Percentiles rank a stretch among this genome's conserved stretches.
These are phyloP conservation scores for Paramormyrops kingsleyae DNA, from an alignment of 2,113 vertebrate species.

Conservation along the genomic window DNA sequence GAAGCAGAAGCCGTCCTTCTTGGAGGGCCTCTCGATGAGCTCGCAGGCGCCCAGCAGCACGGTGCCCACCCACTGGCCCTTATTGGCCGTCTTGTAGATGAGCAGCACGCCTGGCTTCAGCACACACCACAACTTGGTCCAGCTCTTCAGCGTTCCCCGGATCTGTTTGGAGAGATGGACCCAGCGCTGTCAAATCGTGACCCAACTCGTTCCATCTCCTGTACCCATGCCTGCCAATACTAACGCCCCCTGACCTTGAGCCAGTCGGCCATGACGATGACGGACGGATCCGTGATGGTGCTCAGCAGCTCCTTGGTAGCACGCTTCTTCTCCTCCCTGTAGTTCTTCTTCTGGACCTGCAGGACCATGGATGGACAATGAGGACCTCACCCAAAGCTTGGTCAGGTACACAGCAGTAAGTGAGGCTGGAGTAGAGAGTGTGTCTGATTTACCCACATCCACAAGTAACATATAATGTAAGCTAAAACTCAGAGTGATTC, in stretches of 20 bases:
- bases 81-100: conserved; percentile 95
- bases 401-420: neutral
- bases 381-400: neutral
- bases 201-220: too few species aligned
- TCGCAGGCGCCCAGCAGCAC: conserved; percentile 95
- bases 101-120: conserved; percentile 93
- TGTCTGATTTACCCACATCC: neutral
- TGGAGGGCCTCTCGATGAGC: conserved; percentile 96
- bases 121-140: conserved; percentile 99
- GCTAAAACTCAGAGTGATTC: neutral
- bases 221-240: neutral
- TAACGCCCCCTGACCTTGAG: conserved; percentile 69
- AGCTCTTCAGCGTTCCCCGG: conserved; percentile 93
- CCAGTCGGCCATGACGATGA: conserved; percentile 98
- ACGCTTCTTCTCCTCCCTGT: conserved; percentile 95
- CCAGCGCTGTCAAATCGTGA: neutral
- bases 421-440: neutral
- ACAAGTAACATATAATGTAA: neutral
- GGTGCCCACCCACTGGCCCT: conserved; percentile 96
- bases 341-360: conserved; percentile 98
- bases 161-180: conserved; percentile 60
- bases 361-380: conserved; percentile 13
- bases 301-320: conserved; percentile 95
- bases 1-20: conserved; percentile 98
- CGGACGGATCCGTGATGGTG: conserved; percentile 92